Percentiles rank a stretch among this genome's conserved stretches.
Evolutionary conservation across 2,113 vertebrate genomes (phyloP).

Genomic region (Spheniscus mendiculus): DNA sequence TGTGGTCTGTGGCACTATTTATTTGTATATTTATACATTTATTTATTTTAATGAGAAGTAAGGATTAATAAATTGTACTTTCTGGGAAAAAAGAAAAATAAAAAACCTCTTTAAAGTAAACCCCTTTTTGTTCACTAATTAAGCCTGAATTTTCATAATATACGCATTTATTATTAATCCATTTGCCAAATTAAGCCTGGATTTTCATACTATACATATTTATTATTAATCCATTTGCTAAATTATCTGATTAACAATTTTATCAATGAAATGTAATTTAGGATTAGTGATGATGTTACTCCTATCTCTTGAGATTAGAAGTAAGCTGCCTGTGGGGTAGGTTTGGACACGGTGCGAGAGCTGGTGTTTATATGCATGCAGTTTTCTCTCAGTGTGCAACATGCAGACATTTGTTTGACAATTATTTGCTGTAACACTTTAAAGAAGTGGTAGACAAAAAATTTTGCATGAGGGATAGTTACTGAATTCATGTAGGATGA

Average conservation of each 20-base stretch:
- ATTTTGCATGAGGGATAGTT: not conserved
- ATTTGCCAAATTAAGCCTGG: not conserved
- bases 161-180: not conserved
- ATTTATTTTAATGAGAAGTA: not conserved
- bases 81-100: not conserved
- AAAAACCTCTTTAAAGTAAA: not conserved
- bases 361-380: not conserved
- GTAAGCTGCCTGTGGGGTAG: not conserved
- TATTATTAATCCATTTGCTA: not conserved
- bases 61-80: not conserved
- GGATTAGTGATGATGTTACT: not conserved
- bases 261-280: conserved; percentile 35
- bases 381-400: not conserved
- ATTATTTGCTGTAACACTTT: conserved; percentile 33
- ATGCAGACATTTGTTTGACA: conserved; percentile 6
- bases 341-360: not conserved
- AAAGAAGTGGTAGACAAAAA: conserved; percentile 6
- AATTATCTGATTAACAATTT: conserved; percentile 8
- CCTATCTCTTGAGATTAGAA: not conserved
- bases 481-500: not conserved
- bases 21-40: not conserved
- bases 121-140: not conserved
- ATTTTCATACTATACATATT: not conserved
- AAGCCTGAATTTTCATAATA: not conserved
- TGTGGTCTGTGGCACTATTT: not conserved